Percentiles rank a stretch among this genome's conserved stretches.
These are phyloP conservation scores for Tetramorium parvispinum DNA, from an alignment of 1,140 invertebrate species.

Conservation along the genomic window DNA sequence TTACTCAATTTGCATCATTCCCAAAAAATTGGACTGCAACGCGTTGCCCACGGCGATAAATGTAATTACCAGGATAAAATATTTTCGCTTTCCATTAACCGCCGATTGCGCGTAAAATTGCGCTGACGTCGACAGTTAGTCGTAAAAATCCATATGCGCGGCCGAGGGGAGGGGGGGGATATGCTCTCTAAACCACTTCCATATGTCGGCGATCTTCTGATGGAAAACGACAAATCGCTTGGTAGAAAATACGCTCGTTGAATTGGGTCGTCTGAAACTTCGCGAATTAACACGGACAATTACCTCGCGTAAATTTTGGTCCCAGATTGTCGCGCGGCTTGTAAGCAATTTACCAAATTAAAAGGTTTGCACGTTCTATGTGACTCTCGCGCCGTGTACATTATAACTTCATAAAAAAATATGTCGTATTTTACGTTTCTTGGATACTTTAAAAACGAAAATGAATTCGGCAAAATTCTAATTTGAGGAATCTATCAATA, in stretches of 20 bases:
- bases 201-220: neutral
- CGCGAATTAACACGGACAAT: neutral
- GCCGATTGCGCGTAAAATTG: constrained; percentile 30
- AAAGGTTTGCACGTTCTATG: neutral
- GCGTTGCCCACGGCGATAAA: neutral
- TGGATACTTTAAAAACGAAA: neutral
- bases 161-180: no score
- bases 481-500: neutral
- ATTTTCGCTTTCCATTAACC: constrained; percentile 41
- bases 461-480: constrained; percentile 22
- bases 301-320: constrained; percentile 5
- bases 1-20: constrained; percentile 29
- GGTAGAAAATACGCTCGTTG: neutral
- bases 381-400: neutral
- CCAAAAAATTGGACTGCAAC: neutral
- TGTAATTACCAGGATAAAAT: constrained; percentile 36
- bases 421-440: neutral
- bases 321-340: neutral
- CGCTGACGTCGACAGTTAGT: constrained; percentile 8
- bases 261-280: neutral
- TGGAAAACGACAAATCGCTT: neutral
- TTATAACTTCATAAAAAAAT: neutral
- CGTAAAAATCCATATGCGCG: neutral
- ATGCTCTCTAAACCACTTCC: neutral
- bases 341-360: constrained; percentile 17